Evolutionary conservation across 2,888 invertebrate genomes (phyloP).

Genomic region (Tromatobia lineatoria): DNA sequence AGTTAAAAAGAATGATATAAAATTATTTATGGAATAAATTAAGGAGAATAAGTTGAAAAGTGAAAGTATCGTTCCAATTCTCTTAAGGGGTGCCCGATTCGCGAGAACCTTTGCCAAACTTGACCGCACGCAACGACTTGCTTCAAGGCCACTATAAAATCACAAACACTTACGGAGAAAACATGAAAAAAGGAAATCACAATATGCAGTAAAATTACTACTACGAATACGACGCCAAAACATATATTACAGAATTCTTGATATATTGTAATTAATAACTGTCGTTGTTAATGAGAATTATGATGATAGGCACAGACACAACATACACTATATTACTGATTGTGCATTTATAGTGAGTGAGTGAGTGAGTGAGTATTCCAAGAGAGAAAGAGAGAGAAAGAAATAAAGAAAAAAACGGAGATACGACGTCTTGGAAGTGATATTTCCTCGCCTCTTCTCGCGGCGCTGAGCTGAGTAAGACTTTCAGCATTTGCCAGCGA

Average conservation of each 20-base stretch:
- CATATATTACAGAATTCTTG: constrained; percentile 48
- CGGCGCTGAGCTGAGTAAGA: neutral
- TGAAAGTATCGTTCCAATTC: too few relatives aligned
- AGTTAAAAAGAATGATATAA: too few relatives aligned
- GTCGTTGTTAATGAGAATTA: constrained; percentile 39
- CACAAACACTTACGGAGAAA: constrained; percentile 13
- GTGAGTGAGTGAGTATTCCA: constrained; percentile 52
- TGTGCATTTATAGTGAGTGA: constrained; percentile 44
- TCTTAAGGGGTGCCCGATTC: constrained; percentile 33
- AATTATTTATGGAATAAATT: too few relatives aligned
- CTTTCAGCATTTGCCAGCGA: neutral
- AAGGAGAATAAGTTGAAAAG: too few relatives aligned
- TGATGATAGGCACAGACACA: constrained; percentile 9
- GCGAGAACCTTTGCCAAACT: constrained; percentile 56
- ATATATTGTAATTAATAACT: constrained; percentile 47
- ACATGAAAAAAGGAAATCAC: constrained; percentile 18
- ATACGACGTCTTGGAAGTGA: constrained; percentile 21
- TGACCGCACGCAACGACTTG: constrained; percentile 20
- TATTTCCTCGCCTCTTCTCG: constrained; percentile 9
- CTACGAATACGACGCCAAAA: constrained; percentile 49
- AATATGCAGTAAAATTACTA: constrained; percentile 4
- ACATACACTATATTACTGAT: constrained; percentile 29
- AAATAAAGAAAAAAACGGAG: constrained; percentile 30
- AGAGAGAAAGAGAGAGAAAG: constrained; percentile 32
- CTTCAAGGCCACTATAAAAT: constrained; percentile 26